Base-by-base conservation (phyloP, 2,888 invertebrate genomes). In the Pherbina coryleti region DNA sequence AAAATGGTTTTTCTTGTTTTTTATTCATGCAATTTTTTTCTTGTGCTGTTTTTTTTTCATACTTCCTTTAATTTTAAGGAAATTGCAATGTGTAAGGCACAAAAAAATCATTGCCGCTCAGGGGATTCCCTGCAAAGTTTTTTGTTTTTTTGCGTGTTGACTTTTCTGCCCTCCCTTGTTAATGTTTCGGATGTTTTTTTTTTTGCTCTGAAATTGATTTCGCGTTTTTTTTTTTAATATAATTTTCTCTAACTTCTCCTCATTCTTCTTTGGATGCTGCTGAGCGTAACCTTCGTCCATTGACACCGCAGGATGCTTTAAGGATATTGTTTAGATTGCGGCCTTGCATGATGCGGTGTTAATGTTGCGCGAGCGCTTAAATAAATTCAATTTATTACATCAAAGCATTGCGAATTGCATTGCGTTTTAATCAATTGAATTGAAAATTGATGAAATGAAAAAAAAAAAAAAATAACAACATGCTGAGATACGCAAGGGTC, bases 331-430 rank as follows among this genome's bases (percentile, higher is more conserved):
- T 74, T 79, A 73, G 71, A 71, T 77, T 77, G 75, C 75, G 71
- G 67, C 49, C 62, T 44, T 28, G 37, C 69, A 51, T 70, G 70
- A 74, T 71, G 75, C 31, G 75, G 78, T 78, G 78, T 70, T 78
- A 78, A 78, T 78, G 75, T 62, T 75, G 71, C 66, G 75, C 71
- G 75, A 76, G 79, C 79, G 77, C 77, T 67, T 76, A 79, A 79
- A 80, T 81, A 87, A 87, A 87, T 88, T 88, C 86, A 87, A 86
- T 87, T 87, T 88, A 88, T 87, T 88, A 84, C 84, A 84, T 85
- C 83, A 84, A 83, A 85, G 88, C 86, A 86, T 86, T 86, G 84
- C 88, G 86, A 87, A 87, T 88, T 88, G 87, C 87, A 88, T 87
- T 84, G 87, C 84, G 84, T 86, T 87, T 83, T 83, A 88, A 88